Base-by-base conservation (phyloP, 2,888 invertebrate species). In the Drosophila infuscata region DNA sequence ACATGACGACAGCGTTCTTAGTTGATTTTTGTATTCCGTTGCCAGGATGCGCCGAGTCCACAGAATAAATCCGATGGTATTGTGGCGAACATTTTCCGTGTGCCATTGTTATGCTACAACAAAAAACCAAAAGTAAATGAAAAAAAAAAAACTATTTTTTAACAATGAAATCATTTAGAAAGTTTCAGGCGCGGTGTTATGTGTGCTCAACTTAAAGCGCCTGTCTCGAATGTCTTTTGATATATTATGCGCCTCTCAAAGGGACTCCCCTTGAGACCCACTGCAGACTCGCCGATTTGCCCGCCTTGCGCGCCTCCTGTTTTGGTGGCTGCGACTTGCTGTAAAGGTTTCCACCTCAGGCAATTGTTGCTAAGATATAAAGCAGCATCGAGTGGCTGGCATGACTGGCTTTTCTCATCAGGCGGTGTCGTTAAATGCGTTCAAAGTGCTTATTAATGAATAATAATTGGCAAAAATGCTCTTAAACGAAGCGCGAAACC, bases 81-180 rank as follows among this genome's bases (percentile, higher is more conserved):
- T 46, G 52, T 69, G 56, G 62, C 73, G 68, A 72, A 70, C 41
- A 81, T 68, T 75, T 81, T 43, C 59, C 60, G 58, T 70, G 48
- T 32, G 32, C 81, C 72, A 67, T 80, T 88, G 83, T 82, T 73
- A 46, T 56, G 51, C 25, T 36, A 35, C 29, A 54, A 25, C 32
- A 46, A 36, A 74, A 41, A 62, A 38, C 12, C 17, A 32, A 57
- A 32, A 17, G 49, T 11, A 48, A 38, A 43, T 32, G n/a, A 64
- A 15, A n/a, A 48, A 60, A 68, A 71, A 72, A 56, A 66, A 80
- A 89, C 74, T 74, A 81, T 72, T 77, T 79, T 74, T 74, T 73
- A 79, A 77, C 79, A 90, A 83, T 89, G 74, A 89, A 90, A 83
- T 87, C 84, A 87, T 87, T 90, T 81, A 83, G 68, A 74, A 76